A percentile compares a stretch with the other conserved stretches of the same genome.
phyloP scores from a whole-genome alignment of 1,140 invertebrate species.

The Rhopalosiphum maidis region DNA sequence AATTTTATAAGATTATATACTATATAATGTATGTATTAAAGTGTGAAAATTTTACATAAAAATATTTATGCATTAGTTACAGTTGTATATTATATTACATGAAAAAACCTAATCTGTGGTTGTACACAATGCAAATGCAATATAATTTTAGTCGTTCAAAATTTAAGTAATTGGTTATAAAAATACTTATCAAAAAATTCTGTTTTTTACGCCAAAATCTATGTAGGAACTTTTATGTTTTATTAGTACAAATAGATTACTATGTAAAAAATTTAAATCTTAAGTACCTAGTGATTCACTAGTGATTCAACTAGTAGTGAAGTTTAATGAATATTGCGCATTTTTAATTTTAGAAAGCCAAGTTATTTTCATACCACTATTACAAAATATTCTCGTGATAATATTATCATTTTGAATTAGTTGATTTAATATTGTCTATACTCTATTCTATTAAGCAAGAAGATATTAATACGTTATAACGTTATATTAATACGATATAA shows the following conservation, averaged over 20 bases:
- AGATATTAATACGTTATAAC: background rate
- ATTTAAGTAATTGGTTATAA: too few relatives aligned
- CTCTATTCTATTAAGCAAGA: background rate
- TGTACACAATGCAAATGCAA: too few relatives aligned
- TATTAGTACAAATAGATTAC: background rate
- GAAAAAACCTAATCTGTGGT: too few relatives aligned
- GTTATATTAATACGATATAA: background rate
- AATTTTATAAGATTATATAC: background rate
- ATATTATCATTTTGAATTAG: background rate
- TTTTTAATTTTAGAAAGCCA: background rate
- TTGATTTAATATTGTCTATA: background rate
- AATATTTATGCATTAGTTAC: too few relatives aligned
- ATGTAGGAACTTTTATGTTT: background rate
- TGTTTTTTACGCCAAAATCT: too few relatives aligned
- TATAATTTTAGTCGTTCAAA: too few relatives aligned
- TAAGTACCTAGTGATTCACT: background rate
- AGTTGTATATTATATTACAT: too few relatives aligned
- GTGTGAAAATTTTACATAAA: too few relatives aligned
- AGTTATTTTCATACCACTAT: background rate
- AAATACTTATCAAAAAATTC: too few relatives aligned
- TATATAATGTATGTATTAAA: too few relatives aligned
- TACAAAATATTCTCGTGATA: background rate
- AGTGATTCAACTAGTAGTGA: too few relatives aligned
- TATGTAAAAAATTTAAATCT: background rate
- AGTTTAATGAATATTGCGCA: background rate